Evolutionary conservation across 2,113 vertebrate genomes (phyloP).

Genomic region (Hemibagrus wyckioides): DNA sequence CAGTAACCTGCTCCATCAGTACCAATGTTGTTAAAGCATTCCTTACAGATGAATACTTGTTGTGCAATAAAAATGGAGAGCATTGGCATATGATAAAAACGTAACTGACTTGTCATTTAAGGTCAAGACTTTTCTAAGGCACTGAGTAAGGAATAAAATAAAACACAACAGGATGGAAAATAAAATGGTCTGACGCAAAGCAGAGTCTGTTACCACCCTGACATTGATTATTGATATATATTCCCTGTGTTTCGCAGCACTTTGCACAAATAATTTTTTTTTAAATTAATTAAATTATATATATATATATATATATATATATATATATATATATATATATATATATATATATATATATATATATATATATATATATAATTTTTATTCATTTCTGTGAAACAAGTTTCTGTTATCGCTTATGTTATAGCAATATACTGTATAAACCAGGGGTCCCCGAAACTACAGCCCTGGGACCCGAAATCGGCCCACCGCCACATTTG

Average conservation of each 20-base stretch:
- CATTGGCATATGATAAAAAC: slow-evolving; percentile 76
- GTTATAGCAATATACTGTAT: no score
- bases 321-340: no score
- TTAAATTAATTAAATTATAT: no score
- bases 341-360: no score
- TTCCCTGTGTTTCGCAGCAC: no score
- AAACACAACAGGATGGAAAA: neutral
- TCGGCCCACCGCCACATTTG: no score
- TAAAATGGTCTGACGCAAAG: neutral
- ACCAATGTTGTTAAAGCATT: slow-evolving; percentile 76
- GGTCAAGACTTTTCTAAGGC: neutral
- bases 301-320: no score
- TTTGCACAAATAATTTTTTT: neutral
- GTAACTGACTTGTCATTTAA: slow-evolving; percentile 13
- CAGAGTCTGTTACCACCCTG: neutral
- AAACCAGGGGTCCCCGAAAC: no score
- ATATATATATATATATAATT: no score
- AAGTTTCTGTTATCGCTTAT: no score
- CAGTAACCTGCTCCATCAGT: slow-evolving; percentile 75
- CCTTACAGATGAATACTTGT: slow-evolving; percentile 76
- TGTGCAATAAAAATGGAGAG: slow-evolving; percentile 92
- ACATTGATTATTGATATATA: neutral
- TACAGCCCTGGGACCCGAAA: no score
- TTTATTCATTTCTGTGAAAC: no score
- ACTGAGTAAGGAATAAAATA: neutral